Percentiles rank a stretch among this genome's conserved stretches.
phyloP scores from a whole-genome alignment of 2,888 invertebrate genomes.

The Acanthosoma haemorrhoidale region DNA sequence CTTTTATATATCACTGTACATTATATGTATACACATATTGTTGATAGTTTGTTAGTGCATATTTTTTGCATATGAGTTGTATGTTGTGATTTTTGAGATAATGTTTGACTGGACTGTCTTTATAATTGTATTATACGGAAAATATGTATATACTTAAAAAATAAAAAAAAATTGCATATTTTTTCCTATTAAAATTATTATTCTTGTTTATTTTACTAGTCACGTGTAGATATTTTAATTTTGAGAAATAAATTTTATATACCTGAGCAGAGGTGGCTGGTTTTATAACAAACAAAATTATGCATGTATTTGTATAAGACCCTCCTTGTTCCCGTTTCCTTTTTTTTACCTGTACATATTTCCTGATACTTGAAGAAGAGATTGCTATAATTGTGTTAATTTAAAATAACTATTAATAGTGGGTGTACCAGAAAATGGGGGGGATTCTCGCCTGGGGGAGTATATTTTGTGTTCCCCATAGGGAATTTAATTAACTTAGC shows the following conservation, averaged over 20 bases:
- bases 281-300: slow-evolving; percentile 1
- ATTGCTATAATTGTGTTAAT: no score
- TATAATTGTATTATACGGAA: slow-evolving; percentile 4
- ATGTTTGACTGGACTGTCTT: not conserved
- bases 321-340: not conserved
- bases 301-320: not conserved
- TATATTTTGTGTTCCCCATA: no score
- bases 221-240: slow-evolving; percentile 13
- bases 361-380: no score
- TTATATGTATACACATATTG: slow-evolving; percentile 1
- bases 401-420: no score
- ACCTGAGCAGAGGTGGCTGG: not conserved
- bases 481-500: no score
- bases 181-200: slow-evolving; percentile 9
- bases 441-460: no score
- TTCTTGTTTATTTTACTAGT: slow-evolving; percentile 13
- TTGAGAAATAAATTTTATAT: slow-evolving; percentile 2
- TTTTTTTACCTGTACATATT: no score
- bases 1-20: slow-evolving; percentile 12
- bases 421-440: no score
- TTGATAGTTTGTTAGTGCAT: not conserved
- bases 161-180: slow-evolving; percentile 6
- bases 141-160: slow-evolving; percentile 7
- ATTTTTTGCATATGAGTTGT: not conserved
- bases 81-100: not conserved